These are phyloP conservation scores for Mythimna lalbum DNA, from an alignment of 2,888 invertebrate species.

Conservation along the genomic window DNA sequence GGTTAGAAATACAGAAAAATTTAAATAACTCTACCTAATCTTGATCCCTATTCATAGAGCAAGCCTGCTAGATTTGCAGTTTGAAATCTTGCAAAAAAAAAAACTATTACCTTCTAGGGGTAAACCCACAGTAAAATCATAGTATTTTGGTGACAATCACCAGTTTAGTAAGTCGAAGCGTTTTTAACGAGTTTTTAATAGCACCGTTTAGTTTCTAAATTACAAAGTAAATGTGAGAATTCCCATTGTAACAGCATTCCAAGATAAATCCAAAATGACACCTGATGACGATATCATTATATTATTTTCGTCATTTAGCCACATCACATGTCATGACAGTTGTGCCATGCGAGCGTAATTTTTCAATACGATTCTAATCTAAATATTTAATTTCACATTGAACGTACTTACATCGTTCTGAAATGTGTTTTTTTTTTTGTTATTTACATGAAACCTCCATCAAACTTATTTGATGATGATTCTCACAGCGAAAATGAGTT, in stretches of 20 bases:
- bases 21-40: too few relatives aligned
- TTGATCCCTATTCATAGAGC: too few relatives aligned
- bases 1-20: too few relatives aligned
- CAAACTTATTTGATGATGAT: too few relatives aligned
- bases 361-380: slow-evolving; percentile 7
- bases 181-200: slow-evolving; percentile 54
- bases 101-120: not conserved
- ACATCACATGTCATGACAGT: not conserved
- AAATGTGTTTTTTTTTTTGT: not conserved
- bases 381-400: slow-evolving; percentile 15
- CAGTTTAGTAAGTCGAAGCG: slow-evolving; percentile 25
- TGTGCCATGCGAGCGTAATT: not conserved
- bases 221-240: slow-evolving; percentile 46
- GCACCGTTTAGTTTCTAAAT: slow-evolving; percentile 43
- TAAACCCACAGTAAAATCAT: slow-evolving; percentile 8
- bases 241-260: slow-evolving; percentile 43
- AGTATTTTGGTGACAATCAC: slow-evolving; percentile 20
- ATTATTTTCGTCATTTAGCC: slow-evolving; percentile 21
- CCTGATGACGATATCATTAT: slow-evolving; percentile 3
- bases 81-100: not conserved
- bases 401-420: not conserved
- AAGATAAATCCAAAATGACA: slow-evolving; percentile 16
- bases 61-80: too few relatives aligned
- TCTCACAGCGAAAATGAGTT: too few relatives aligned
- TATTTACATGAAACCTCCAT: not conserved